phyloP scores from a whole-genome alignment of 2,888 invertebrate genomes.

The Aphodius granarius region DNA sequence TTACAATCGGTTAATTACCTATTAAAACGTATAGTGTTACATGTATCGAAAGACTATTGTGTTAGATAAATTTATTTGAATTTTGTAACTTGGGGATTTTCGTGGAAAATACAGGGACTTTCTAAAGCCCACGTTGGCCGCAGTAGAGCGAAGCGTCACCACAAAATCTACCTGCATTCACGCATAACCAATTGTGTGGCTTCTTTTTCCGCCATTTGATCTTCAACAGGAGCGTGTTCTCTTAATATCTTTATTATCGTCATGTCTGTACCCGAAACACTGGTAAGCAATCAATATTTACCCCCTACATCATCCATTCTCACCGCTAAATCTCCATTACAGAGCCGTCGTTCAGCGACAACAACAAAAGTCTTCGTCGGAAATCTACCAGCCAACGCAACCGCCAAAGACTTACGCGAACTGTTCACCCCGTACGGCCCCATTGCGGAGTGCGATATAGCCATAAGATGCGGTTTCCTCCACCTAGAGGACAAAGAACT shows the following conservation, averaged over 20 bases:
- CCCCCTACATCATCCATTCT: too few relatives aligned
- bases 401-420: constrained; percentile 77
- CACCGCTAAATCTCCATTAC: too few relatives aligned
- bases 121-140: too few relatives aligned
- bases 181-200: too few relatives aligned
- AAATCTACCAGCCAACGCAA: constrained; percentile 83
- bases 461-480: constrained; percentile 93
- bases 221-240: background rate
- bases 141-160: too few relatives aligned
- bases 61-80: too few relatives aligned
- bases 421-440: constrained; percentile 85
- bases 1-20: too few relatives aligned
- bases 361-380: constrained; percentile 87
- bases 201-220: background rate
- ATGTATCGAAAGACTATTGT: too few relatives aligned
- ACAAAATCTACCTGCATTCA: too few relatives aligned
- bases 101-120: too few relatives aligned
- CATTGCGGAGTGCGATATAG: constrained; percentile 92
- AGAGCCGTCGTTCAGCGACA: constrained; percentile 49
- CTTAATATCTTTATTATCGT: background rate
- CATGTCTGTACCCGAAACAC: background rate
- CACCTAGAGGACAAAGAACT: constrained; percentile 85
- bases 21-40: too few relatives aligned
- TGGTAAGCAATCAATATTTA: background rate
- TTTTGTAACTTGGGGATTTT: too few relatives aligned